These are phyloP conservation scores for Lerema accius DNA, from an alignment of 1,140 invertebrate genomes.

Conservation along the genomic window DNA sequence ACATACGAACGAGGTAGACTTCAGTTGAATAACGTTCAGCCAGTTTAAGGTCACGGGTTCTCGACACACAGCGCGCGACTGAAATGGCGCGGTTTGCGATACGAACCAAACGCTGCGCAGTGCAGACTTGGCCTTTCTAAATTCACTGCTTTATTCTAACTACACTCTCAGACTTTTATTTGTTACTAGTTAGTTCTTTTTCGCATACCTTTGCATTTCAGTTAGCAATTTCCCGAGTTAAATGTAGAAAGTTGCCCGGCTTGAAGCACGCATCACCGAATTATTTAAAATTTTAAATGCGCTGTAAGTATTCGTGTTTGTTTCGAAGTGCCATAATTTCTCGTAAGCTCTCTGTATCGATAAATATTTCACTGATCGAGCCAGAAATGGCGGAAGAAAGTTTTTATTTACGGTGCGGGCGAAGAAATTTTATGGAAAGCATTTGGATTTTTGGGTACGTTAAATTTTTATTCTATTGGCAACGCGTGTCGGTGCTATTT, in stretches of 20 bases:
- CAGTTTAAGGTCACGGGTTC: conserved; percentile 60
- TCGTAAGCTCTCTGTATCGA: conserved; percentile 14
- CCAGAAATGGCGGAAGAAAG: conserved; percentile 18
- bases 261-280: background rate
- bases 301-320: conserved; percentile 26
- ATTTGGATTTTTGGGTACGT: conserved; percentile 24
- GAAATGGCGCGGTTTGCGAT: conserved; percentile 48
- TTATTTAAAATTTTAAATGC: conserved; percentile 20
- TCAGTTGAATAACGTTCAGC: conserved; percentile 43
- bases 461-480: conserved; percentile 35
- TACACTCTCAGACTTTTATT: conserved; percentile 47
- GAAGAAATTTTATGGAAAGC: conserved; percentile 20
- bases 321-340: conserved; percentile 25
- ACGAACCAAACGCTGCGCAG: conserved; percentile 61
- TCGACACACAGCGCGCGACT: conserved; percentile 63
- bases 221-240: conserved; percentile 9
- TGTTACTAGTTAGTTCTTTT: conserved; percentile 42
- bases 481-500: conserved; percentile 28
- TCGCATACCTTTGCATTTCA: conserved; percentile 25
- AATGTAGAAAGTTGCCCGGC: conserved; percentile 9
- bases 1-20: conserved; percentile 29
- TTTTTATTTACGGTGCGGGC: conserved; percentile 27
- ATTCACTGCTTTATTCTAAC: conserved; percentile 56
- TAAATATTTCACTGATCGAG: conserved; percentile 32
- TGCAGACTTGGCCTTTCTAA: conserved; percentile 49